phyloP scores from a whole-genome alignment of 2,113 vertebrate species.

The Prietella phreatophila region DNA sequence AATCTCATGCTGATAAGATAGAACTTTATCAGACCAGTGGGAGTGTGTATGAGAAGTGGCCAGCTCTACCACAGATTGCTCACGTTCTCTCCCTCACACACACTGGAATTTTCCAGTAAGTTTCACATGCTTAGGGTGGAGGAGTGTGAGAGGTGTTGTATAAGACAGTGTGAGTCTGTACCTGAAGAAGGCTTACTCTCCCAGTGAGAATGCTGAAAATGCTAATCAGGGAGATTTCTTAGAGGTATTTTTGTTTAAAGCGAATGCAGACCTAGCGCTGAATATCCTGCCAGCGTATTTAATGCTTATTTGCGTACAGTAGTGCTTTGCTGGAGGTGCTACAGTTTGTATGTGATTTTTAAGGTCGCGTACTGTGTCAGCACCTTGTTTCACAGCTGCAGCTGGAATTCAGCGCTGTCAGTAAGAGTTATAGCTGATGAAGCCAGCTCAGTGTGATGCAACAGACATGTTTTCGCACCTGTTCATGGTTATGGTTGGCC shows the following conservation, averaged over 20 bases:
- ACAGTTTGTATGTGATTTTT: neutral
- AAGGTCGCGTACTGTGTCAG: slow-evolving; percentile 1
- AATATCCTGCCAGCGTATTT: neutral
- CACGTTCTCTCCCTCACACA: neutral
- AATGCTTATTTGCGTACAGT: neutral
- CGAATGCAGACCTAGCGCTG: neutral
- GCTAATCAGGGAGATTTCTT: neutral
- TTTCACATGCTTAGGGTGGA: slow-evolving; percentile 25
- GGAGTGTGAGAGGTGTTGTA: slow-evolving; percentile 24
- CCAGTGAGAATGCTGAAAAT: neutral
- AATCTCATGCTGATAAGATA: neutral
- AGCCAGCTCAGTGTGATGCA: neutral
- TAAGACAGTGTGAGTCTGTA: neutral
- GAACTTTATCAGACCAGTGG: slow-evolving; percentile 2
- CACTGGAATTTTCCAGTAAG: slow-evolving; percentile 43
- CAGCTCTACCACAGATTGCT: slow-evolving; percentile 6
- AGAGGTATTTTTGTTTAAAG: neutral
- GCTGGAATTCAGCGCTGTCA: slow-evolving; percentile 33
- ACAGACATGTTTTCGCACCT: slow-evolving; percentile 4
- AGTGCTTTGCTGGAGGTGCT: neutral
- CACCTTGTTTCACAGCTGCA: slow-evolving; percentile 22
- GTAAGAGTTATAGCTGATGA: slow-evolving; percentile 27
- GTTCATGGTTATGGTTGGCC: neutral
- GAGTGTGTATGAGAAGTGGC: neutral
- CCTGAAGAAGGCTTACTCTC: neutral